These are phyloP conservation scores for Dromas ardeola DNA, from an alignment of 2,113 vertebrate species.

Conservation along the genomic window DNA sequence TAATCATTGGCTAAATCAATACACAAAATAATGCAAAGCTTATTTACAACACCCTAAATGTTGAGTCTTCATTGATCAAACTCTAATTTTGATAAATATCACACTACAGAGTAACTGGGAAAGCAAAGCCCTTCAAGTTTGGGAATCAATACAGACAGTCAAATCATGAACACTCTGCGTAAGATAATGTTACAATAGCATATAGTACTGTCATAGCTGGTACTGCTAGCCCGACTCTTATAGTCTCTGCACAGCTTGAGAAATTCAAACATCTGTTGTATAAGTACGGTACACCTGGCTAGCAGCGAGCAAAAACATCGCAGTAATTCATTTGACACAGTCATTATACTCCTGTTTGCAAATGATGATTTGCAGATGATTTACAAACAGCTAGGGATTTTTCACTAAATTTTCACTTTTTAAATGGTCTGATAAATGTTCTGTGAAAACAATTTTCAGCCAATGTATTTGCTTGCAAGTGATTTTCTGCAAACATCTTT, in stretches of 20 bases:
- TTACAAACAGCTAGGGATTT: constrained; percentile 65
- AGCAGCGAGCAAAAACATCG: constrained; percentile 17
- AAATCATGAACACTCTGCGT: neutral
- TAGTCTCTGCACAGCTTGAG: constrained; percentile 26
- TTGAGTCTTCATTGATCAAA: neutral
- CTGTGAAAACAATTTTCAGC: constrained; percentile 64
- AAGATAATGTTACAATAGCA: neutral
- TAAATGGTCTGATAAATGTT: constrained; percentile 61
- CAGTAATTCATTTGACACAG: constrained; percentile 59
- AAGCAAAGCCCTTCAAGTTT: neutral
- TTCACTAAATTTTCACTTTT: constrained; percentile 70
- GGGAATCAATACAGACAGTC: neutral
- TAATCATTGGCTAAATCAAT: neutral
- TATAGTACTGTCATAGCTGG: neutral
- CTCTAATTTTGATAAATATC: neutral
- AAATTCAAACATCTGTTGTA: constrained; percentile 56
- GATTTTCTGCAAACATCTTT: constrained; percentile 52
- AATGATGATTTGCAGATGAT: constrained; percentile 68
- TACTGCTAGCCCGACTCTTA: neutral
- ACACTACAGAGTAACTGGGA: neutral
- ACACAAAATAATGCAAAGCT: neutral
- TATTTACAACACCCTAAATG: neutral
- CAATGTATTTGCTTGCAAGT: constrained; percentile 38
- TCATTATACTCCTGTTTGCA: constrained; percentile 60
- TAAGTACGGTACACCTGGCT: constrained; percentile 44